phyloP scores from a whole-genome alignment of 2,888 invertebrate genomes.

The Tholera decimalis region DNA sequence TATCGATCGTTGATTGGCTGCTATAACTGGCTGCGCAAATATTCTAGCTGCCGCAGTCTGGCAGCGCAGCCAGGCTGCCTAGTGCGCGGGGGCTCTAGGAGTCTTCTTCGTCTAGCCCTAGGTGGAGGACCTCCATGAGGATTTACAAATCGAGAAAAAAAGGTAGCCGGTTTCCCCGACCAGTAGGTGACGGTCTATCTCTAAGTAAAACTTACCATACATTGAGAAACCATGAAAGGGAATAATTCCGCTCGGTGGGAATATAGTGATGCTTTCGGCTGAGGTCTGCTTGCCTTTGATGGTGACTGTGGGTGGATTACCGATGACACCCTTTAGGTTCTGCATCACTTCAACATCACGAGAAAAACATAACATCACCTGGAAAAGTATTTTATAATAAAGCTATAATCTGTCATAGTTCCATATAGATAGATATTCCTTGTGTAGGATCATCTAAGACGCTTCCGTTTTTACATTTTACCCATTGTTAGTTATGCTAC shows the following conservation, averaged over 20 bases:
- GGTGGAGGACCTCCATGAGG: too few species aligned
- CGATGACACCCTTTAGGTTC: conserved; percentile 92
- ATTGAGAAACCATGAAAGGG: conserved; percentile 99
- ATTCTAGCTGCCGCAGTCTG: too few species aligned
- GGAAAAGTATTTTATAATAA: conserved; percentile 41
- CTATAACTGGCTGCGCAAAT: too few species aligned
- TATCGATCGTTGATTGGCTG: too few species aligned
- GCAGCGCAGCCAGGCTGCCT: too few species aligned
- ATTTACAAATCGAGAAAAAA: too few species aligned
- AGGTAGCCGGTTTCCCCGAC: too few species aligned
- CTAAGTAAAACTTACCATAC: conserved; percentile 93
- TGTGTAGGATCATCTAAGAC: not conserved
- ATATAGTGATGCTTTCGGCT: conserved; percentile 94
- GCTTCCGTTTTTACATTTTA: not conserved
- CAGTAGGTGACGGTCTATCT: not conserved
- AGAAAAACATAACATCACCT: conserved; percentile 97
- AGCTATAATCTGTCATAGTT: too few species aligned
- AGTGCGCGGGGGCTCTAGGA: too few species aligned
- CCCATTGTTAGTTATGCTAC: too few species aligned
- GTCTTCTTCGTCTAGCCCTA: too few species aligned
- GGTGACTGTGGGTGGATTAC: conserved; percentile 94
- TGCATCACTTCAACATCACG: conserved; percentile 96
- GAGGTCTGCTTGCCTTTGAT: conserved; percentile 94
- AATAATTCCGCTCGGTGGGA: conserved; percentile 98
- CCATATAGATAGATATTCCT: not conserved